A percentile compares a stretch with the other conserved stretches of the same genome.
Evolutionary conservation across 2,113 vertebrate species (phyloP).

Genomic region (Chloroceryle aenea): DNA sequence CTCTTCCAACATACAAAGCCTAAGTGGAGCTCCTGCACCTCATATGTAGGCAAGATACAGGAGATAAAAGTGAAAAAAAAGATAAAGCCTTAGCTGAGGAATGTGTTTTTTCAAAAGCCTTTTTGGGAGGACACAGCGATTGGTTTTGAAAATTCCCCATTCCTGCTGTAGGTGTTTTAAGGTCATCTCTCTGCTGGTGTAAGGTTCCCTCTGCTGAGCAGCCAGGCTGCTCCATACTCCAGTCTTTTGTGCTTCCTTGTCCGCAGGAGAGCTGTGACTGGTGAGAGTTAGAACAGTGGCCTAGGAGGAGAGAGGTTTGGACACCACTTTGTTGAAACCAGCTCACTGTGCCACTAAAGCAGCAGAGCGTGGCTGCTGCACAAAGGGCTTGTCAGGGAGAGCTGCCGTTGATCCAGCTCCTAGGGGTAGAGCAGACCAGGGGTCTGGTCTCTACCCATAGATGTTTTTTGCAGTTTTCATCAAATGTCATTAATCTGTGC

Average conservation of each 20-base stretch:
- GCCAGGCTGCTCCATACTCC: accelerated
- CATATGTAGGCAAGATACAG: accelerated
- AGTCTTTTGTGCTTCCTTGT: accelerated
- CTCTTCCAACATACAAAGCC: not conserved
- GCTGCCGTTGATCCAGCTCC: not conserved
- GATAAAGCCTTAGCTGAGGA: not conserved
- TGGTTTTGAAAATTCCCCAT: not conserved
- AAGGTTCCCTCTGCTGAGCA: not conserved
- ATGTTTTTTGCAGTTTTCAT: not conserved
- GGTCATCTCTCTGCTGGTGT: accelerated
- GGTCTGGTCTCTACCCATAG: not conserved
- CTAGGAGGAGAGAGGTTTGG: not conserved
- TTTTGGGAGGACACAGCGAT: not conserved
- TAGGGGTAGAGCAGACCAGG: not conserved
- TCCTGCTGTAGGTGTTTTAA: not conserved
- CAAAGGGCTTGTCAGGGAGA: accelerated
- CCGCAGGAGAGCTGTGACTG: not conserved
- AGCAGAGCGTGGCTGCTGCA: accelerated
- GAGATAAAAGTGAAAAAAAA: not conserved
- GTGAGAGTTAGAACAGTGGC: accelerated
- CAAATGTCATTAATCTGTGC: not conserved
- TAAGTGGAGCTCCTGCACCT: not conserved
- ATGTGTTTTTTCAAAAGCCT: not conserved
- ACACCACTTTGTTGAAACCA: not conserved
- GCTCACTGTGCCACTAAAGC: not conserved